Evolutionary conservation across 2,113 vertebrate genomes (phyloP).

Genomic region (Podilymbus podiceps): DNA sequence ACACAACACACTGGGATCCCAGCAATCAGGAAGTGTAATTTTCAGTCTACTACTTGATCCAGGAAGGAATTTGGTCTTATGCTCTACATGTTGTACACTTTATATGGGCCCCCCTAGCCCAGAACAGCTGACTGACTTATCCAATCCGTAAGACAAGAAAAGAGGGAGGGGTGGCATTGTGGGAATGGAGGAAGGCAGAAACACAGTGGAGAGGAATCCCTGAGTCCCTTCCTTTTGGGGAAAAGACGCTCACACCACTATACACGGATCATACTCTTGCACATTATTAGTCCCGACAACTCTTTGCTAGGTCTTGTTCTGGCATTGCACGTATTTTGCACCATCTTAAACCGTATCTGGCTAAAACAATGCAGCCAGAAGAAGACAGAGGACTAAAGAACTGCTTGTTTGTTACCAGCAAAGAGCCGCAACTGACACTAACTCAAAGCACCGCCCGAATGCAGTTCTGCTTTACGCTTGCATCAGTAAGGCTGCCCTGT

Average conservation of each 20-base stretch:
- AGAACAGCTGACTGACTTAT: not conserved
- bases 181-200: not conserved
- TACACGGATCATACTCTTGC: not conserved
- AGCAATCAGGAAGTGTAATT: not conserved
- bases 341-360: accelerated
- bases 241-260: not conserved
- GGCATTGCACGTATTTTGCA: not conserved
- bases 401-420: not conserved
- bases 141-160: accelerated
- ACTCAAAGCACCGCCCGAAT: not conserved
- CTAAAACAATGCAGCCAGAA: not conserved
- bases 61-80: not conserved
- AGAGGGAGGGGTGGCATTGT: not conserved
- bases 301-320: not conserved
- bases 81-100: too few species aligned
- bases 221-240: not conserved
- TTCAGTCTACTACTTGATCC: not conserved
- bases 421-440: not conserved
- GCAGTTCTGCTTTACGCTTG: not conserved
- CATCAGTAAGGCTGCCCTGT: not conserved
- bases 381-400: not conserved
- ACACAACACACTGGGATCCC: not conserved
- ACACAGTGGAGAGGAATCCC: not conserved
- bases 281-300: not conserved
- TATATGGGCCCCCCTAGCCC: not conserved